Base-by-base conservation (phyloP, 1,140 invertebrate species). In the Scaptomyza montana region DNA sequence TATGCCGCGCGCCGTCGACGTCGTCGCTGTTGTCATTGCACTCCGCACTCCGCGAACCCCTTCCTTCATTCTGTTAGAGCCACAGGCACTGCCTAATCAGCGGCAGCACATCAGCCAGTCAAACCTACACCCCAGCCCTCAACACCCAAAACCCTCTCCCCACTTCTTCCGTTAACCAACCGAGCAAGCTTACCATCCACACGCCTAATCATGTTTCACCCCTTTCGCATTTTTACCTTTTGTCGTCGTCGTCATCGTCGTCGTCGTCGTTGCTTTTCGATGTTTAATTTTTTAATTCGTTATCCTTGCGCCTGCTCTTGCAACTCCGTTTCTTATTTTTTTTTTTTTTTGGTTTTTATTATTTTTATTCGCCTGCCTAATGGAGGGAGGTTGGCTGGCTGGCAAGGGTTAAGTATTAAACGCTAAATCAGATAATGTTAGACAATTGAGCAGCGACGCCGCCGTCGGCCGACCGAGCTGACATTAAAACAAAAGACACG, bases 271-370 rank as follows among this genome's bases (percentile, higher is more conserved):
- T 89, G 82, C 77, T 81, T 87, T 89, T 89, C 85, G 84, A 89
- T 89, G 89, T 89, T 89, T 89, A 89, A 89, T 89, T 89, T 89
- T 89, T 89, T 89, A 89, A 89, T 89, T 89, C 84, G 84, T 89
- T 89, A 89, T 89, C 84, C 84, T 87, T 87, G 84, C 82, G 82
- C 80, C 85, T 80, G 64, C 63, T 70, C 51, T 57, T 68, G 56
- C 67, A 70, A 45, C 51, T 53, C 64, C 46, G 16, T 36, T 36
- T 16, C 16, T 16, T 16, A 0, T 16, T 16, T 16, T 16, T 16
- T 64, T 10, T 16, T 16, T 16, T 64, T 10, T 47, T 50, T 56
- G 51, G 36, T 43, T 65, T 55, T 61, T 19, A 45, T 46, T 59
- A 57, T 33, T 39, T 53, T 30, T 16, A 47, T 57, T 36, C 50